Evolutionary conservation across 2,888 invertebrate genomes (phyloP).

Genomic region (Oligia strigilis): DNA sequence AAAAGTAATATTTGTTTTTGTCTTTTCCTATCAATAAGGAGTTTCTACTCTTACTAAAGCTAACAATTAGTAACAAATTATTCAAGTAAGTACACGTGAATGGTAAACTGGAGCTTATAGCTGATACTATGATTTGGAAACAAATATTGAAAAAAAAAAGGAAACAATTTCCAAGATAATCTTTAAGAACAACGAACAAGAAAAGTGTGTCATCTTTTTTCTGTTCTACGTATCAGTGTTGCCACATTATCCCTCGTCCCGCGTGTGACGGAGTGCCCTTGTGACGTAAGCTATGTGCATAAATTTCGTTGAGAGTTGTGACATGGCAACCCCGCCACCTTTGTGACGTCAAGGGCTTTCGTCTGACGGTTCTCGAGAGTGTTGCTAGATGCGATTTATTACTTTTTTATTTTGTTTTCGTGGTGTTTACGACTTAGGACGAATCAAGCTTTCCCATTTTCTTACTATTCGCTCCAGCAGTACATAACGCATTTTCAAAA

Average conservation of each 20-base stretch:
- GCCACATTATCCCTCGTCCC: constrained; percentile 71
- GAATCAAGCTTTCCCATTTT: constrained; percentile 4
- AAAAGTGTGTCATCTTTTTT: constrained; percentile 51
- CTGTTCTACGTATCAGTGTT: constrained; percentile 64
- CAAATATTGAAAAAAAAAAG: background rate
- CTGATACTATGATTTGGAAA: background rate
- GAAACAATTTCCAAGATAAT: background rate
- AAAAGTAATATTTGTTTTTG: background rate
- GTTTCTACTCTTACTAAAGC: background rate
- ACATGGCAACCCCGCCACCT: constrained; percentile 76
- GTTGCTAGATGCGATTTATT: constrained; percentile 65
- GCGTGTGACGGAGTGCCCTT: constrained; percentile 79
- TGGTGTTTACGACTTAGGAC: constrained; percentile 45
- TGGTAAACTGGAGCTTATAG: background rate
- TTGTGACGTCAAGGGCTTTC: constrained; percentile 74
- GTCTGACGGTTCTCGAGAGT: constrained; percentile 65
- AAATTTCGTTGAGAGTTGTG: constrained; percentile 83
- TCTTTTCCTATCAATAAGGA: background rate
- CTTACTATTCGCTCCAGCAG: background rate
- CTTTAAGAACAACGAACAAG: background rate
- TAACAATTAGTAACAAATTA: background rate
- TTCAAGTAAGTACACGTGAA: background rate
- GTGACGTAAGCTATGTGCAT: constrained; percentile 86
- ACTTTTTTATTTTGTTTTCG: constrained; percentile 59
- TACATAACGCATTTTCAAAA: background rate